Base-by-base conservation (phyloP, 2,888 invertebrate species). In the Drosophila ustulata region DNA sequence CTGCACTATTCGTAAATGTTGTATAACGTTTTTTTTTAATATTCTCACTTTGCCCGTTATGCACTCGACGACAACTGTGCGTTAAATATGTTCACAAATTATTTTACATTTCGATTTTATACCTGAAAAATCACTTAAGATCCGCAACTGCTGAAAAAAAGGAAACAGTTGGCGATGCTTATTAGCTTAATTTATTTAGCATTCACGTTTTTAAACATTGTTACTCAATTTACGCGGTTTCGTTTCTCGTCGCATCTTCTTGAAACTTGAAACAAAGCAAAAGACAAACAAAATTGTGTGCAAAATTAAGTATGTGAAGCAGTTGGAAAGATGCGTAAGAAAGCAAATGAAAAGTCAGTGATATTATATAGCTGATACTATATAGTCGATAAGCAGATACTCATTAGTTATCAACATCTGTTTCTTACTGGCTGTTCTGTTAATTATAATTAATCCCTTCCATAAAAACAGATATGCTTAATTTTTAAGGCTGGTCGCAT, bases 31-130 rank as follows among this genome's bases (percentile, higher is more conserved):
- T 0, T 45, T 30, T 52, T 13, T 59, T 18, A 23, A 57, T 50
- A 45, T 55, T 28, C 26, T 49, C 62, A 66, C 55, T 39, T 52
- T 11, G 6, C 5, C 41, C 53, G 56, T 50, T 57, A 57, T 52
- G 45, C 59, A 73, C 77, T 59, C 56, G 43, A 51, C 57, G 32
- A 52, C 62, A 57, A 67, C 66, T 69, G 62, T 37, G 39, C 26
- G 30, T 45, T 8, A 56, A 81, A 55, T 79, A 79, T 65, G 63
- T 61, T 62, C 53, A 28, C 26, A 69, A 68, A 53, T 74, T 71
- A 57, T 46, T 67, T 26, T 39, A 39, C 68, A 46, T 55, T 57
- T 75, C 74, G 62, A 67, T 76, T 73, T 74, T 81, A 84, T 77
- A 83, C 78, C 37, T 58, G 4, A 47, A 50, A n/a, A 45, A 13